phyloP scores from a whole-genome alignment of 2,888 invertebrate species.

The Orchestes rusci region DNA sequence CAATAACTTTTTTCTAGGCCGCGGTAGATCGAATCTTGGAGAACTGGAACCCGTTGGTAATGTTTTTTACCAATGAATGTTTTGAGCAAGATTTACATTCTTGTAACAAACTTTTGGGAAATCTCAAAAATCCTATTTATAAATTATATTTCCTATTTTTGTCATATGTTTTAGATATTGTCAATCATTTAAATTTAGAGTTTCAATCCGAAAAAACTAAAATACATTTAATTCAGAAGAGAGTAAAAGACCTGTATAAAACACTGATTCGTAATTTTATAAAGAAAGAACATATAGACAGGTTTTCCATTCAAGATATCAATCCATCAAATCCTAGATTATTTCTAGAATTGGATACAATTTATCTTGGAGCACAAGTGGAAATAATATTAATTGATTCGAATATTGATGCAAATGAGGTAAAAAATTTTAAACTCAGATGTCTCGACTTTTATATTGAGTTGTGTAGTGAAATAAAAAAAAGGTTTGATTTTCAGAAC shows the following conservation, averaged over 20 bases:
- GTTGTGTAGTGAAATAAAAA: conserved; percentile 11
- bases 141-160: conserved; percentile 11
- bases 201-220: conserved; percentile 21
- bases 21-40: conserved; percentile 9
- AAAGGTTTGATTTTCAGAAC: conserved; percentile 9
- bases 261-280: conserved; percentile 14
- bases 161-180: conserved; percentile 11
- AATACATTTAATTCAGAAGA: conserved; percentile 12
- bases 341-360: conserved; percentile 12
- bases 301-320: conserved; percentile 8
- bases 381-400: conserved; percentile 5
- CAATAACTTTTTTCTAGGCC: conserved; percentile 2
- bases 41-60: conserved; percentile 8
- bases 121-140: conserved; percentile 4
- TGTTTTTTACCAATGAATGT: conserved; percentile 4
- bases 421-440: conserved; percentile 8
- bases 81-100: conserved; percentile 4
- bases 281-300: conserved; percentile 7
- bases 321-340: conserved; percentile 15
- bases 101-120: neutral
- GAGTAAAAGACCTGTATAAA: conserved; percentile 9
- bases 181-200: conserved; percentile 12
- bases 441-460: conserved; percentile 21
- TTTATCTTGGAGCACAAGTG: conserved; percentile 17
- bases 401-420: conserved; percentile 5